Evolutionary conservation across 2,888 invertebrate species (phyloP).

Genomic region (Rosalia funebris): DNA sequence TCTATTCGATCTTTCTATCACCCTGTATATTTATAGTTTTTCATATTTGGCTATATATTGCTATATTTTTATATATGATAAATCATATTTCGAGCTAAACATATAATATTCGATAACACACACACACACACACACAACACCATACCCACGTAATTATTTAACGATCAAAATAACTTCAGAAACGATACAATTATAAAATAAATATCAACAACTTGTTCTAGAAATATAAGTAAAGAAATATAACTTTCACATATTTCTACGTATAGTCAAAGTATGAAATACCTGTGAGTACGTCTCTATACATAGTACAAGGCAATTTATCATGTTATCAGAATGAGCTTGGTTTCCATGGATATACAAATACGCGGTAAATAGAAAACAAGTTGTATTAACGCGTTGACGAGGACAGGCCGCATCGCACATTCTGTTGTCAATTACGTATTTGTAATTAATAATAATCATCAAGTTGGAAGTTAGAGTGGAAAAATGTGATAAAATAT

Average conservation of each 20-base stretch:
- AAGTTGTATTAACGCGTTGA: conserved; percentile 28
- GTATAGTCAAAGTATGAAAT: not conserved
- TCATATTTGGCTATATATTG: too few relatives aligned
- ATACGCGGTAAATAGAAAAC: conserved; percentile 24
- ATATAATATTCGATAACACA: too few relatives aligned
- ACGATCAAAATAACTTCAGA: too few relatives aligned
- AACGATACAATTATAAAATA: too few relatives aligned
- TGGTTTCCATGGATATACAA: conserved; percentile 36
- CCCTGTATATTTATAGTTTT: too few relatives aligned
- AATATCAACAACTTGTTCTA: not conserved
- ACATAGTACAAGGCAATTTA: too few relatives aligned
- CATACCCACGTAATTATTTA: too few relatives aligned
- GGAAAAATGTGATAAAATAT: not conserved
- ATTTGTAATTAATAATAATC: not conserved
- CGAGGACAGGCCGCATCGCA: conserved; percentile 22
- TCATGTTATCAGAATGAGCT: conserved; percentile 29
- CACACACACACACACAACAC: too few relatives aligned
- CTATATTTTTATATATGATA: too few relatives aligned
- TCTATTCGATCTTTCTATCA: too few relatives aligned
- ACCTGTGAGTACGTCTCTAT: not conserved
- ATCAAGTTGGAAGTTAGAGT: too few relatives aligned
- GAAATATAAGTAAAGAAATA: not conserved
- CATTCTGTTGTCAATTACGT: not conserved
- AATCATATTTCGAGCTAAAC: too few relatives aligned
- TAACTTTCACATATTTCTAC: not conserved